Base-by-base conservation (phyloP, 2,888 invertebrate genomes). In the Chrysolina oricalcia region DNA sequence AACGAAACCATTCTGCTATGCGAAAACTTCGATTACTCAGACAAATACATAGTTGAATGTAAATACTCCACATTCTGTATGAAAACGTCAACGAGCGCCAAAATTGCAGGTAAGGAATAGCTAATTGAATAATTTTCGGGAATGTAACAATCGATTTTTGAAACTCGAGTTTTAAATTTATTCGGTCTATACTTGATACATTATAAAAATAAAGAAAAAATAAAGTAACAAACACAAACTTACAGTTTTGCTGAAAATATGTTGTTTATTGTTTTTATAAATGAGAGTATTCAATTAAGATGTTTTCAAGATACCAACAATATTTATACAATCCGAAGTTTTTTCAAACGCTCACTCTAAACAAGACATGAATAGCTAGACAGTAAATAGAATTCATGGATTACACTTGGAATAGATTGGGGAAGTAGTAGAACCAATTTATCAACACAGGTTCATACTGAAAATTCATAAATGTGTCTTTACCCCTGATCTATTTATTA, bases 61-160 rank as follows among this genome's bases (percentile, higher is more conserved):
- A 94, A 94, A 0, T 93, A 91, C 85, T 96, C 96, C 0, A 96
- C 96, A 1, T 93, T 95, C 91, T 97, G 96, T 86, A 92, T 94
- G 90, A 96, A 96, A 87, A 93, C 92, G 84, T 92, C 93, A 66
- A 92, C 92, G 78, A 90, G 91, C 80, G 90, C 92, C 78, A 91
- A 95, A 83, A 91, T 92, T 80, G 92, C 94, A 90, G 91, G 94
- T 93, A 88, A 87, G 91, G 43, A 50, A 67, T 9, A 27, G 10
- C 5, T n/a, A 21, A 3, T 17, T 43, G 41, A 35, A 35, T 35
- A 8, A 35, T 8, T 35, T 8, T 35, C 8, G 6, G 8, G 8
- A 35, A 35, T 8, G 35, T 0, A 35, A 35, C 35, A 35, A 35
- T 8, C 8, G 35, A 35, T 35, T 35, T 35, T 8, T 35, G 35